Percentiles rank a stretch among this genome's conserved stretches.
phyloP scores from a whole-genome alignment of 53 echinoderm and acorn worm species.

The Hippasteria phrygiana region DNA sequence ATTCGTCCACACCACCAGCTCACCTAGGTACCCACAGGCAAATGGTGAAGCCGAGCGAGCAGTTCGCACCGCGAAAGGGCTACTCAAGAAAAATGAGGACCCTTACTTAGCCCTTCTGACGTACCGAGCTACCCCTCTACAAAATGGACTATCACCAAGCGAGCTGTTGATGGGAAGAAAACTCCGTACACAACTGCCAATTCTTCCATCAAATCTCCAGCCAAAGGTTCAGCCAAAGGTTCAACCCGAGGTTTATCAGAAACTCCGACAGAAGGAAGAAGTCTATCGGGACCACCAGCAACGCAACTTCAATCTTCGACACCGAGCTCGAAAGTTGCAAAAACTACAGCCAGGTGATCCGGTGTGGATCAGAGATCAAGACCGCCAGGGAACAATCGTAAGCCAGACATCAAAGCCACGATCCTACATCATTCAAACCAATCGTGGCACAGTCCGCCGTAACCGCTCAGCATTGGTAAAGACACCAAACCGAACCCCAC shows the following conservation, averaged over 20 bases:
- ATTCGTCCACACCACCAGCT: constrained; percentile 54
- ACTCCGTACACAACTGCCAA: constrained; percentile 40
- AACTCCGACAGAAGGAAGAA: background rate
- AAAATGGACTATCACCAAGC: constrained; percentile 62
- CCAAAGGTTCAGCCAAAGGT: no score
- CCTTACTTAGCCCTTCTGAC: constrained; percentile 45
- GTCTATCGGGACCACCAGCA: constrained; percentile 18
- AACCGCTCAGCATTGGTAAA: constrained; percentile 12
- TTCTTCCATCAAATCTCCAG: constrained; percentile 6
- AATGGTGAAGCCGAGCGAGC: constrained; percentile 76
- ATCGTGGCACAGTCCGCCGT: constrained; percentile 10
- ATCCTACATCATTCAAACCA: constrained; percentile 46
- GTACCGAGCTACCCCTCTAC: constrained; percentile 51
- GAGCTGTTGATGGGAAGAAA: constrained; percentile 47
- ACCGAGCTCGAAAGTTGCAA: constrained; percentile 8
- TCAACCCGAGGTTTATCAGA: background rate
- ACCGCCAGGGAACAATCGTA: constrained; percentile 15
- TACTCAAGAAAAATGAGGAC: constrained; percentile 35
- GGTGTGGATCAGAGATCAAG: constrained; percentile 39
- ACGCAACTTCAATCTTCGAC: constrained; percentile 29
- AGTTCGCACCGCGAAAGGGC: constrained; percentile 51
- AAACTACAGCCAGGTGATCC: constrained; percentile 22
- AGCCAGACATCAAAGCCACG: constrained; percentile 16
- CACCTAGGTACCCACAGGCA: constrained; percentile 65
- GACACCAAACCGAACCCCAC: background rate